Evolutionary conservation across 1,140 invertebrate genomes (phyloP), one percentile per base, ranked within the genome.

Genomic region (Drepana arcuata): DNA sequence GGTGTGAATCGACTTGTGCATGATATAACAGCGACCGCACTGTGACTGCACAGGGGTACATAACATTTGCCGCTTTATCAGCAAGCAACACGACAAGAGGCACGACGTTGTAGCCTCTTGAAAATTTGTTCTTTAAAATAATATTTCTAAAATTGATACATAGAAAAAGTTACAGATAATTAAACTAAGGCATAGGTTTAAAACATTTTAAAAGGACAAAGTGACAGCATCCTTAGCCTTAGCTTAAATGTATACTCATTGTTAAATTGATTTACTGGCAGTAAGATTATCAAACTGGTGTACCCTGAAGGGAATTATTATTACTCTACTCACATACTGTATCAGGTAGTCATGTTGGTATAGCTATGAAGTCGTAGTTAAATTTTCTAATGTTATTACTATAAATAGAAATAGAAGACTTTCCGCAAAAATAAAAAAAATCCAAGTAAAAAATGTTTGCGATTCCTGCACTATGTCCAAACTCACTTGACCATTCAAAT

Each of bases 401-500:
- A n/a, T n/a, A n/a, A n/a, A n/a, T n/a, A n/a, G n/a, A n/a, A n/a
- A n/a, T n/a, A n/a, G n/a, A n/a, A n/a, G n/a, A n/a, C n/a, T n/a
- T n/a, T n/a, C n/a, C n/a, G n/a, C n/a, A n/a, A 21, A 4, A 21
- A 4, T 9, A 5, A 21, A 21, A 21, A 18, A 37, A 29, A 37
- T 23, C 28, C 9, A 12, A 16, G 25, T 24, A 12, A 2, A 31
- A 50, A 62, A 53, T 28, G 64, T 65, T 68, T 7, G 11, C 21
- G 10, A 45, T 12, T 36, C 48, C 67, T 61, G 52, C 7, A 16
- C 18, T 18, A 53, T 54, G 59, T 68, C 51, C 52, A 50, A 56
- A 52, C 43, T 54, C 68, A 64, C 61, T 68, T 68, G 64, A 66
- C 64, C 68, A 58, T 63, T 68, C 52, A 63, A 72, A 72, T 68